phyloP scores from a whole-genome alignment of 2,888 invertebrate genomes.

The Deilephila porcellus region DNA sequence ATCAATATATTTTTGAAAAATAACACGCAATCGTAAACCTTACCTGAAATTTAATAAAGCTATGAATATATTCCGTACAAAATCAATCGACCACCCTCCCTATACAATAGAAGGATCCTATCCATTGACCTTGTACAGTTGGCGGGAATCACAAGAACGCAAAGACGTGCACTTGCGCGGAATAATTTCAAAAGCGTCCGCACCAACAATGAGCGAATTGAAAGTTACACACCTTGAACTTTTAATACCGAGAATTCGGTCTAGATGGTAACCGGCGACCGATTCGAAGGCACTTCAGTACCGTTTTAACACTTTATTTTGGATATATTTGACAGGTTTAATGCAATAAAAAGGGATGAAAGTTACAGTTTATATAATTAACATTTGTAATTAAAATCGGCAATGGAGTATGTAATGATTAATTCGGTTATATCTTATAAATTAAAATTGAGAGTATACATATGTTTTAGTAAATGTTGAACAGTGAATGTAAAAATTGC shows the following conservation, averaged over 20 bases:
- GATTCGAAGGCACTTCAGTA: slow-evolving; percentile 29
- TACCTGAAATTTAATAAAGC: too few species aligned
- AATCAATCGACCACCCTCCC: not conserved
- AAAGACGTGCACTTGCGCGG: not conserved
- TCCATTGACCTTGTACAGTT: not conserved
- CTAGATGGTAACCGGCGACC: slow-evolving; percentile 26
- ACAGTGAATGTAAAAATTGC: too few species aligned
- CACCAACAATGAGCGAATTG: slow-evolving; percentile 48
- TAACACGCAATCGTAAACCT: too few species aligned
- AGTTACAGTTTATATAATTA: too few species aligned
- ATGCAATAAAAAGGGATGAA: too few species aligned
- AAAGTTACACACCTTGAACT: slow-evolving; percentile 63
- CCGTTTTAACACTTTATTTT: slow-evolving; percentile 10
- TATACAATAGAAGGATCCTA: not conserved
- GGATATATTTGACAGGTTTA: too few species aligned
- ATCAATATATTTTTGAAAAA: too few species aligned
- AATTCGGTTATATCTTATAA: too few species aligned
- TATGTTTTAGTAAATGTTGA: too few species aligned
- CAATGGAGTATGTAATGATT: too few species aligned
- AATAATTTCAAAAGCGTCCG: slow-evolving; percentile 36
- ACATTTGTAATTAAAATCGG: too few species aligned
- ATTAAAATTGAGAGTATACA: too few species aligned
- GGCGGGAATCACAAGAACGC: slow-evolving; percentile 11
- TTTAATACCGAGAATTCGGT: slow-evolving; percentile 45
- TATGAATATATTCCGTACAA: not conserved